Evolutionary conservation across 53 echinoderm and acorn worm species (phyloP), one percentile per base, ranked within the genome.

Genomic region (Echinarachnius parma): DNA sequence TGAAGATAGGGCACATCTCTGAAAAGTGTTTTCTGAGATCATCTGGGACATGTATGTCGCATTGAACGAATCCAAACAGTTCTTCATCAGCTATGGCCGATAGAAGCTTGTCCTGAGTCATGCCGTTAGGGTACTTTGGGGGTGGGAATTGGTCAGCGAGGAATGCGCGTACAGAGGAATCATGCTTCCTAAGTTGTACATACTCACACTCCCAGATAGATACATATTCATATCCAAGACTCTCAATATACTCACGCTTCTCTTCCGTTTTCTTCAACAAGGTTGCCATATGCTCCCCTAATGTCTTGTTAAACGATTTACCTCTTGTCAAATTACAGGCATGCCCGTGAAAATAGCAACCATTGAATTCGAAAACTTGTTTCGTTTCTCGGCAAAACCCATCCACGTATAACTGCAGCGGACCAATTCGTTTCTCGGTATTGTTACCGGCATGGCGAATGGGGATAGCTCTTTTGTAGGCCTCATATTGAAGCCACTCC

Each of bases 311-410:
- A 21, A 33, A 8, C 0, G 64, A 35, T 8, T 63, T 21, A 0
- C 52, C 62, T 15, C 47, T 68, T 18, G 59, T 80, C 18, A 76
- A 16, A 3, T 49, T 4, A 21, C 81, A 81, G 21, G 26, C 5
- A 48, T 87, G 78, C 0, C 87, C 87, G 28, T 82, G 82, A 33
- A 22, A 70, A 11, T 31, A 82, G 59, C 87, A 87, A 0, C 83
- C 75, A n/a, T 87, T 48, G 23, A 87, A 83, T 13, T 87, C 60
- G 22, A 53, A 87, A 0, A 78, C 82, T 3, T 48, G 48, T 1
- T 87, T 82, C 0, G 64, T 87, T 54, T 86, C 39, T 0, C n/a
- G 20, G 47, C 81, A 86, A 16, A 14, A 86, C 0, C 86, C 86
- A 53, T 86, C 80, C 2, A 86, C 77, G 1, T 68, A 77, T 8